phyloP scores from a whole-genome alignment of 2,113 vertebrate genomes.

The Tapirus terrestris region DNA sequence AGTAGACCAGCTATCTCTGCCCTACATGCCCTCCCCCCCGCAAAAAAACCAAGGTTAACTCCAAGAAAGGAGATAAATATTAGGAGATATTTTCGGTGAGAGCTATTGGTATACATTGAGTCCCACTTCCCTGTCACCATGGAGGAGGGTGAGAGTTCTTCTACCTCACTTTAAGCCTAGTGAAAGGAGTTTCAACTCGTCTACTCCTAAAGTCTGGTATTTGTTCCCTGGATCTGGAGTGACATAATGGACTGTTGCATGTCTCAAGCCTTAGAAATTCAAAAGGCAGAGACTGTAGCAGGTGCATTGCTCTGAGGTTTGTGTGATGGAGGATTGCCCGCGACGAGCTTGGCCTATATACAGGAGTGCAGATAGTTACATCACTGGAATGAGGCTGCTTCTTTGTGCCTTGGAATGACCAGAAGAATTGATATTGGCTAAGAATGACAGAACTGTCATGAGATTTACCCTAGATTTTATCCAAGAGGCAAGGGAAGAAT shows the following conservation, averaged over 20 bases:
- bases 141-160: not conserved
- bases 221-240: not conserved
- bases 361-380: not conserved
- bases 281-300: not conserved
- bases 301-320: not conserved
- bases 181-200: not conserved
- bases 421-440: not conserved
- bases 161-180: not conserved
- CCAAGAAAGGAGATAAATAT: not conserved
- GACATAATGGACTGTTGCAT: not conserved
- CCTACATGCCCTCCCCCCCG: rapidly evolving
- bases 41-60: not conserved
- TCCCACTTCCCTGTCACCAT: not conserved
- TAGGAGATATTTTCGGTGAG: not conserved
- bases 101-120: not conserved
- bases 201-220: not conserved
- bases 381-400: not conserved
- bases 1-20: not conserved
- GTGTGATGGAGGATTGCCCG: rapidly evolving
- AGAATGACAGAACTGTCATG: not conserved
- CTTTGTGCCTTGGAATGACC: not conserved
- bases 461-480: not conserved
- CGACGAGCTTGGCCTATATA: not conserved
- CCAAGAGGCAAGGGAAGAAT: not conserved
- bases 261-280: not conserved